Evolutionary conservation across 2,113 vertebrate genomes (phyloP).

Genomic region (Eulemur macaco): DNA sequence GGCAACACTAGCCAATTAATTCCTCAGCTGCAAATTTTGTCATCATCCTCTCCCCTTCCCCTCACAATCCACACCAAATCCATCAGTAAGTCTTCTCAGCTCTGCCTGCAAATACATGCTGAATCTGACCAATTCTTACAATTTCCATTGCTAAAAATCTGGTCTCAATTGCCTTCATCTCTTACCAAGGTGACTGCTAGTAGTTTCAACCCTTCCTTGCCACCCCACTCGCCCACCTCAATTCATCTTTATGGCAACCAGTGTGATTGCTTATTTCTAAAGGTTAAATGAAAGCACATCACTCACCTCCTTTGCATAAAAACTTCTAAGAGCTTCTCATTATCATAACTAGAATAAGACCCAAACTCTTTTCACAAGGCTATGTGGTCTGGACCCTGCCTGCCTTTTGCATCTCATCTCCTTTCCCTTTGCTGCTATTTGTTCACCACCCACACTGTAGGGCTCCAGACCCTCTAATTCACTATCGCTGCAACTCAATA

Average conservation of each 20-base stretch:
- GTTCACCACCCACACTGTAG: background rate
- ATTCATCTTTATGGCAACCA: background rate
- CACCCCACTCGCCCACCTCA: background rate
- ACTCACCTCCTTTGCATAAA: background rate
- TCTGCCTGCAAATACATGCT: background rate
- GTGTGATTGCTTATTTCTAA: background rate
- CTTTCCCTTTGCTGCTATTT: background rate
- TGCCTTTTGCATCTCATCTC: background rate
- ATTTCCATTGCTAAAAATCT: background rate
- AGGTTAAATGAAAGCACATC: background rate
- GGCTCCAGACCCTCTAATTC: background rate
- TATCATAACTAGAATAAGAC: background rate
- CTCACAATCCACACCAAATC: background rate
- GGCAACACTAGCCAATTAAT: background rate
- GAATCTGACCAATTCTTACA: background rate
- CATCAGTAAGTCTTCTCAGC: background rate
- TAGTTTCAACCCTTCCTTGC: background rate
- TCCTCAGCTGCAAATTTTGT: background rate
- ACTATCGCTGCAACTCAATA: background rate
- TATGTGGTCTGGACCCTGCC: background rate
- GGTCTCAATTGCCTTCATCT: background rate
- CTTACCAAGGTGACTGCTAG: background rate
- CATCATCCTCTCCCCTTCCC: background rate
- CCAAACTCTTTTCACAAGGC: background rate
- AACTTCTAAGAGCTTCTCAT: background rate